Evolutionary conservation across 2,113 vertebrate species (phyloP).

Genomic region (Muntiacus muntjak): DNA sequence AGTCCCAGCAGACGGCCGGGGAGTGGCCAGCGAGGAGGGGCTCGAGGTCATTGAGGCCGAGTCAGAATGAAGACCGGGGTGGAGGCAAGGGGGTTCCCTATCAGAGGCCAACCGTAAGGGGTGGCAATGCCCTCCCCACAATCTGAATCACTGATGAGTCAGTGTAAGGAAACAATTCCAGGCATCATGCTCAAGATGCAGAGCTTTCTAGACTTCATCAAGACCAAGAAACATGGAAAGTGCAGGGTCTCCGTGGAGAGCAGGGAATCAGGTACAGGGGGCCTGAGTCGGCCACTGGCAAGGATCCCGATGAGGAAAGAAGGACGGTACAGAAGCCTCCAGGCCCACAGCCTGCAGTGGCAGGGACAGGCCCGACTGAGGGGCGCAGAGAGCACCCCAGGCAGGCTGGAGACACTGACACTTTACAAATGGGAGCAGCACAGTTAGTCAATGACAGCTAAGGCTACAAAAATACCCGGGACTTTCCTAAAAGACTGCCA

Average conservation of each 20-base stretch:
- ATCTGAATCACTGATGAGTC: rapidly evolving
- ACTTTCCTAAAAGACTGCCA: too few species aligned
- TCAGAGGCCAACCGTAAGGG: rapidly evolving
- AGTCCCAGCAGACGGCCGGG: rapidly evolving
- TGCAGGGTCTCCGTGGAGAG: background rate
- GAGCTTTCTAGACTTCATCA: background rate
- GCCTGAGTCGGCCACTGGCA: background rate
- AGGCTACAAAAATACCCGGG: rapidly evolving
- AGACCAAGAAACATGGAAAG: background rate
- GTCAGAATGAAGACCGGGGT: rapidly evolving
- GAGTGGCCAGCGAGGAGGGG: rapidly evolving
- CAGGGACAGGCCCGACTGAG: background rate
- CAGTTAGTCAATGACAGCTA: rapidly evolving
- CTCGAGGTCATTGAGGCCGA: rapidly evolving
- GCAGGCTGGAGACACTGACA: too few species aligned
- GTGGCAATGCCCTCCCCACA: background rate
- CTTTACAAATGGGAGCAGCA: rapidly evolving
- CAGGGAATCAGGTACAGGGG: rapidly evolving
- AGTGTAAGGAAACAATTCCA: background rate
- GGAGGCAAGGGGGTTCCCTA: rapidly evolving
- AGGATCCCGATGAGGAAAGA: background rate
- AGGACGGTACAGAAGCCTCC: background rate
- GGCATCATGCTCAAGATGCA: background rate
- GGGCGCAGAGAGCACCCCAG: background rate
- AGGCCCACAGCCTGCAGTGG: background rate